Evolutionary conservation across 1,140 invertebrate species (phyloP).

Genomic region (Ladona fulva): DNA sequence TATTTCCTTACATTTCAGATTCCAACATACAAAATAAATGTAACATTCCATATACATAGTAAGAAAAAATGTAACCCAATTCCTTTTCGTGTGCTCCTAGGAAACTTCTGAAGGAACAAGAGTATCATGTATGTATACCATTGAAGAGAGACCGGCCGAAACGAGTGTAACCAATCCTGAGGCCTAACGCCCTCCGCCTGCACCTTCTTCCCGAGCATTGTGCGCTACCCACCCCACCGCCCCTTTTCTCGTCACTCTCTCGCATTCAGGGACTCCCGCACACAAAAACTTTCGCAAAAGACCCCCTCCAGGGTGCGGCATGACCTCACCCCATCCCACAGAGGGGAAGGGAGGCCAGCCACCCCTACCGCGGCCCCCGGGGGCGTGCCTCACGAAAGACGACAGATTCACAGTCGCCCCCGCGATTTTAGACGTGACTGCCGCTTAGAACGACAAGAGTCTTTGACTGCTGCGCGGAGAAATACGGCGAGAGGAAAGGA

Average conservation of each 20-base stretch:
- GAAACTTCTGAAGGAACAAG: too few species aligned
- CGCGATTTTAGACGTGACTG: background rate
- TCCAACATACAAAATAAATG: too few species aligned
- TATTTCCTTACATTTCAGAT: too few species aligned
- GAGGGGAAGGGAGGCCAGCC: background rate
- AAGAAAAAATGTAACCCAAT: too few species aligned
- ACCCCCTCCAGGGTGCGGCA: background rate
- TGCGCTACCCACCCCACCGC: background rate
- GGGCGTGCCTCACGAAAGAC: background rate
- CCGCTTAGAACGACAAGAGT: background rate
- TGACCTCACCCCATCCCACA: background rate
- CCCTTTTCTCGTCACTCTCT: background rate
- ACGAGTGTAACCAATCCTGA: background rate
- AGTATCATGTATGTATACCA: too few species aligned
- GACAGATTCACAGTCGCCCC: background rate
- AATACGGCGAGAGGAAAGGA: background rate
- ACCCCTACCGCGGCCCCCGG: background rate
- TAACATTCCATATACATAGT: too few species aligned
- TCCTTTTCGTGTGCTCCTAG: too few species aligned
- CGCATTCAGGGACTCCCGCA: background rate
- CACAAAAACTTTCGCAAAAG: conserved; percentile 1
- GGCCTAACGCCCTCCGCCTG: background rate
- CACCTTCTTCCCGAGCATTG: background rate
- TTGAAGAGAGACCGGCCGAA: background rate
- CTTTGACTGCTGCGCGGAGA: background rate